Evolutionary conservation across 2,113 vertebrate genomes (phyloP).

Genomic region (Recurvirostra avosetta): DNA sequence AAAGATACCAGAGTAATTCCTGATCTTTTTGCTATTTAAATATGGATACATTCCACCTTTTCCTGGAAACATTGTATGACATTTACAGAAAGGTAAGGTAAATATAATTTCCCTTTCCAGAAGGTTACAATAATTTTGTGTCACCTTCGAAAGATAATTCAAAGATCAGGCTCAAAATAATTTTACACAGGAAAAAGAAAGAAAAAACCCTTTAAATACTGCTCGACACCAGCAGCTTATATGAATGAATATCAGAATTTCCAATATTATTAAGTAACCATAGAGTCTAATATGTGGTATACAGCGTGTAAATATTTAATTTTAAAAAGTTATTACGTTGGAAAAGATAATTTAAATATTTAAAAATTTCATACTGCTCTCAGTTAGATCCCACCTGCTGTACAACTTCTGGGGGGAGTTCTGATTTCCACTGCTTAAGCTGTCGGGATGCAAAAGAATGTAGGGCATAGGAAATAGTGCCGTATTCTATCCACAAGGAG

Average conservation of each 20-base stretch:
- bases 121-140: not conserved
- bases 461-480: constrained; percentile 87
- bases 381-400: constrained; percentile 82
- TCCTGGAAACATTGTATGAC: not conserved
- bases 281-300: not conserved
- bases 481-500: constrained; percentile 96
- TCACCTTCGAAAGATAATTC: not conserved
- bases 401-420: constrained; percentile 86
- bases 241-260: not conserved
- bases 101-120: not conserved
- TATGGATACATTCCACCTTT: not conserved
- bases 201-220: not conserved
- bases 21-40: not conserved
- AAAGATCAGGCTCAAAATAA: not conserved
- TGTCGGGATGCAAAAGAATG: constrained; percentile 94
- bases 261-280: not conserved
- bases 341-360: not conserved
- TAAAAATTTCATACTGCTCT: not conserved
- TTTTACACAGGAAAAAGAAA: not conserved
- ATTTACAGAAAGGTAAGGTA: constrained; percentile 21
- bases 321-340: accelerated
- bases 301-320: not conserved
- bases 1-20: not conserved
- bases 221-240: not conserved
- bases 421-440: constrained; percentile 89